These are phyloP conservation scores for Tapera naevia DNA, from an alignment of 2,797 vertebrate species.

Conservation along the genomic window DNA sequence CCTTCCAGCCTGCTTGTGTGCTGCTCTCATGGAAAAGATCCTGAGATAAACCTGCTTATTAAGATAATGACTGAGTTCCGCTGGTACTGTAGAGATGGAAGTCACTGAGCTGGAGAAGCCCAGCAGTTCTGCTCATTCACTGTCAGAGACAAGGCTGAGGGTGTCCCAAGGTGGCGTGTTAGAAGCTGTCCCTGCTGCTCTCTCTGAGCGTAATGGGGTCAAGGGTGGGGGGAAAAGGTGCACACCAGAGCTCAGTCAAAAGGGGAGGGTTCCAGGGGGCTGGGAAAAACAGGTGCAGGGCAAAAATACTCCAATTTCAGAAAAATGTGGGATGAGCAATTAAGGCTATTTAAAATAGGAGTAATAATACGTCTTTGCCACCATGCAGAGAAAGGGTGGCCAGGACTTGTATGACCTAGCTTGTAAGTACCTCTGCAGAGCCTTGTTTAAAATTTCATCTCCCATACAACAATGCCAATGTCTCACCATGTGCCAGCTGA, in stretches of 20 bases:
- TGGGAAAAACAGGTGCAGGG: not conserved
- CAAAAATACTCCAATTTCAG: not conserved
- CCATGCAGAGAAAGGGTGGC: not conserved
- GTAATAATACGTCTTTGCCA: not conserved
- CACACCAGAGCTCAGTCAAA: not conserved
- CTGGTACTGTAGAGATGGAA: not conserved
- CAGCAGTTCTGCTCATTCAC: not conserved
- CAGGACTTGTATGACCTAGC: not conserved
- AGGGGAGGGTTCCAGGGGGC: not conserved
- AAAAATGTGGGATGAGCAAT: not conserved
- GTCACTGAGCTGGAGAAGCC: not conserved
- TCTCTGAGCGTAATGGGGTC: not conserved
- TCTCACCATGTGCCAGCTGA: not conserved
- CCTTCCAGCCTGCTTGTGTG: not conserved
- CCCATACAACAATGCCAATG: rapidly evolving
- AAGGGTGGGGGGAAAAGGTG: not conserved
- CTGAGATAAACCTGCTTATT: not conserved
- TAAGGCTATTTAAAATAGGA: not conserved
- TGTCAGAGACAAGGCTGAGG: not conserved
- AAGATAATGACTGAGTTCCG: not conserved
- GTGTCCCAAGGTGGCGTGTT: too few species aligned
- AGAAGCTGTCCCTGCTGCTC: not conserved
- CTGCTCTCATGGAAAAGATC: not conserved
- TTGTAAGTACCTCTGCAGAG: not conserved
- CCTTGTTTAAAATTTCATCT: not conserved